These are phyloP conservation scores for Helostoma temminkii DNA, from an alignment of 2,797 vertebrate species.

Conservation along the genomic window DNA sequence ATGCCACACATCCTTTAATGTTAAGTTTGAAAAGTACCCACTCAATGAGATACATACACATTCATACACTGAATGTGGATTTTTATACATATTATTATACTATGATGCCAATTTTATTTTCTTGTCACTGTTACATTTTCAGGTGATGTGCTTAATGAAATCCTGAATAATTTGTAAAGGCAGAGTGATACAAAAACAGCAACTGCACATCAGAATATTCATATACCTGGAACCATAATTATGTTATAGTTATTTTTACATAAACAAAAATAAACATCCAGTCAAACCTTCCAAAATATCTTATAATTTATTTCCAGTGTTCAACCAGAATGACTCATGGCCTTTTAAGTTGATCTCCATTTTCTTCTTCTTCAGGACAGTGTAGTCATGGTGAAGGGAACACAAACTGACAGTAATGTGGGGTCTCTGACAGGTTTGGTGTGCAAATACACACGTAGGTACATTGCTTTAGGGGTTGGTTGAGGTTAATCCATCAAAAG, in stretches of 20 bases:
- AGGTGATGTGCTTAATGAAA: background rate
- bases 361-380: slow-evolving; percentile 8
- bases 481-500: slow-evolving; percentile 62
- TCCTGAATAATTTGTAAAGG: background rate
- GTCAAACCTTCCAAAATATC: background rate
- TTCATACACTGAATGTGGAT: no score
- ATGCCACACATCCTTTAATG: no score
- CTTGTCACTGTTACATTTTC: no score
- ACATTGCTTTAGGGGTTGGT: slow-evolving; percentile 16
- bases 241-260: background rate
- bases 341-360: background rate
- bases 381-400: slow-evolving; percentile 6
- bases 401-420: slow-evolving; percentile 24
- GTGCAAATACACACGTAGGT: slow-evolving; percentile 37
- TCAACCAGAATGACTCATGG: slow-evolving; percentile 4
- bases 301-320: background rate
- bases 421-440: slow-evolving; percentile 25
- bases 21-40: no score
- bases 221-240: background rate
- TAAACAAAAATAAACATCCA: background rate
- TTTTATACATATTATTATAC: no score
- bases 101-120: no score
- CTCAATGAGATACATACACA: no score
- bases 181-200: background rate
- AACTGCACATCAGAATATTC: slow-evolving; percentile 2